Base-by-base conservation (phyloP, 1,140 invertebrate species). In the Rhopalosiphum padi region DNA sequence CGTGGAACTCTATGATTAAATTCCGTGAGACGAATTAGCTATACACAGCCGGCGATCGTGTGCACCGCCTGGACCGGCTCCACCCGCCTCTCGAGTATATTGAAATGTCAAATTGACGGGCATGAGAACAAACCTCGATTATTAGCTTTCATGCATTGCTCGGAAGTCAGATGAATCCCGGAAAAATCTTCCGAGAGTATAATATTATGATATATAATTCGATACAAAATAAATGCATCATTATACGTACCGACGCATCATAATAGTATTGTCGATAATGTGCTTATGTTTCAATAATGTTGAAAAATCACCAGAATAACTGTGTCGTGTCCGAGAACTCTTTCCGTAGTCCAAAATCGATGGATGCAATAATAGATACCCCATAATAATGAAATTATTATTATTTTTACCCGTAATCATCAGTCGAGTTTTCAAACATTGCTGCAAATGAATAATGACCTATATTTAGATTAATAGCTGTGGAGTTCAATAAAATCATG, bases 71-170 rank as follows among this genome's bases (percentile, higher is more conserved):
- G 41, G 37, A 46, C 60, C 60, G n/a, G 5, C 85, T 30, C 85
- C 85, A 46, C 41, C 41, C 85, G 85, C 85, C 23, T 7, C 9
- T n/a, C 43, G 41, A 30, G 11, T 46, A 43, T 46, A 86, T 86
- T 86, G 85, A 86, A 86, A 86, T 86, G 85, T 86, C 85, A 86
- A 86, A 86, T 18, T 86, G 85, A 86, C 43, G 85, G 85, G 85
- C 85, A 43, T 86, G 85, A 86, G 85, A 86, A 86, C 85, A 43
- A 43, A 43, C 83, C 25, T 46, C 85, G 85, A 86, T 46, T 86
- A 86, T 46, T 86, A 86, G 25, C 43, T 46, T 86, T 21, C 25
- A 41, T 46, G 3, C 25, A 23, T 4, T 25, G 41, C 23, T 85
- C 15, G 83, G 41, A 85, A 85, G 41, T 85, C 41, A 30, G 8